Evolutionary conservation across 2,113 vertebrate species (phyloP), one percentile per base, ranked within the genome.

Genomic region (Stercorarius parasiticus): DNA sequence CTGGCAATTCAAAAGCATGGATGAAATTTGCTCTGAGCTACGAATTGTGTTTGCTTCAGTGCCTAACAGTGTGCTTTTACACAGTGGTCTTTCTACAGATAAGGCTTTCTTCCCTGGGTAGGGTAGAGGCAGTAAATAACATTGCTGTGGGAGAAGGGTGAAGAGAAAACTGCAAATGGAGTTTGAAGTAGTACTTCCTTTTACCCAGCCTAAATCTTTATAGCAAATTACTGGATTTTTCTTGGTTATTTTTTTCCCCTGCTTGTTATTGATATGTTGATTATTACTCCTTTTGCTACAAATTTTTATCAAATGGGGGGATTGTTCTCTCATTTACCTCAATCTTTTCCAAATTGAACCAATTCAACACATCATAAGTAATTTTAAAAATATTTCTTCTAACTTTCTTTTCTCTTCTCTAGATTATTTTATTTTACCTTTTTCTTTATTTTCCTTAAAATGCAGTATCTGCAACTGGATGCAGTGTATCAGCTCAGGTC

Each of bases 241-340:
- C 1, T 26, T 22, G 11, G 4, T 10, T 30, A 9, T 20, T 20
- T 27, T n/a, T 19, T 8, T 8, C 0, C 0, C 10, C 11, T 5
- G 8, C 15, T 76, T 85, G 5, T 59, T 82, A 23, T 15, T 64
- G n/a, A 22, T 64, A 34, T 30, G 10, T 47, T 86, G 50, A 36
- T 64, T 49, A 47, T 83, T 82, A 49, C 5, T 59, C 32, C 26
- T 69, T 88, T 79, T 91, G 32, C 62, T 36, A 64, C 6, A 42
- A 3, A 3, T 64, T 85, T 92, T 64, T 82, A 36, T 29, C 11
- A 42, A 14, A 10, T 43, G 9, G 10, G 22, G 26, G 13, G 15
- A 26, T 52, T 69, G 10, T 42, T 82, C 30, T 89, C 21, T 64
- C 2, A 0, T 83, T 90, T 93, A 18, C 42, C 20, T 79, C 74